Percentiles rank a stretch among this genome's conserved stretches.
phyloP scores from a whole-genome alignment of 2,113 vertebrate genomes.

The Hippocampus comes region DNA sequence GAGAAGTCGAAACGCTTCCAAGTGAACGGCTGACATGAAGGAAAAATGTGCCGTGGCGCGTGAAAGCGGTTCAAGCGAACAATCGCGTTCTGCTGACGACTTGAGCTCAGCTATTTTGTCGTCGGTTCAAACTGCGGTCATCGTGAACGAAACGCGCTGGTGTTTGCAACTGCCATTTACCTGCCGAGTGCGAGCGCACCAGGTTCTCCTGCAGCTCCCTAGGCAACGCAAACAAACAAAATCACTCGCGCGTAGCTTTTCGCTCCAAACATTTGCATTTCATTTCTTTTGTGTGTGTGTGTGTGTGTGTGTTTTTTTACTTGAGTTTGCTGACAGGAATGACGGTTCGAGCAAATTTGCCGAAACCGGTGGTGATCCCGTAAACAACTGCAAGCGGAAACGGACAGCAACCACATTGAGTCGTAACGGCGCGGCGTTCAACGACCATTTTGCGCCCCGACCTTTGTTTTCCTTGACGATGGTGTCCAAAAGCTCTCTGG shows the following conservation, averaged over 20 bases:
- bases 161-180: constrained; percentile 56
- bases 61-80: too few species aligned
- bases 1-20: too few species aligned
- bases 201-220: constrained; percentile 96
- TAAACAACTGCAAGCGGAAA: constrained; percentile 84
- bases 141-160: too few species aligned
- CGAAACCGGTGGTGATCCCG: constrained; percentile 97
- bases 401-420: constrained; percentile 7
- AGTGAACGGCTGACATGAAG: too few species aligned
- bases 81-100: too few species aligned
- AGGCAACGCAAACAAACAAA: constrained; percentile 25
- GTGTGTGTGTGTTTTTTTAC: constrained; percentile 63
- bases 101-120: too few species aligned
- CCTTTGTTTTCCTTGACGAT: constrained; percentile 91
- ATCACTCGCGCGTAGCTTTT: neutral
- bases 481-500: constrained; percentile 89
- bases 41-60: too few species aligned
- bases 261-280: neutral
- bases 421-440: neutral
- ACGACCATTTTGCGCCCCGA: constrained; percentile 28
- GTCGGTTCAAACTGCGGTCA: too few species aligned
- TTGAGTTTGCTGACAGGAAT: constrained; percentile 89
- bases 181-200: constrained; percentile 95
- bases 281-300: too few species aligned
- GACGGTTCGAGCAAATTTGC: constrained; percentile 94